Evolutionary conservation across 2,797 vertebrate species (phyloP), one percentile per base, ranked within the genome.

Genomic region (Takifugu rubripes): DNA sequence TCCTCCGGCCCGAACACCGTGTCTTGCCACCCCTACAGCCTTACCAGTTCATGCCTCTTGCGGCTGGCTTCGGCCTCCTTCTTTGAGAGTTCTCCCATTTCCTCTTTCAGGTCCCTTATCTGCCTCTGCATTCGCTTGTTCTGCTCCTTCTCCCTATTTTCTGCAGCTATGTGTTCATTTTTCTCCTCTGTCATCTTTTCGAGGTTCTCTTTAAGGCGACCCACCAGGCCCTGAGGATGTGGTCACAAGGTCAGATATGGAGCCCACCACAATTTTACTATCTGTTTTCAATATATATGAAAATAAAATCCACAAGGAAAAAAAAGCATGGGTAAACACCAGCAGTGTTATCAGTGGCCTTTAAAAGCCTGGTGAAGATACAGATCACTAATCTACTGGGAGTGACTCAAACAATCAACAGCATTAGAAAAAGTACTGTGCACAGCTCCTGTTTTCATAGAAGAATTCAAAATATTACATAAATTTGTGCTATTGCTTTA

Each of bases 41-140:
- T 91, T 85, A 99, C 97, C 94, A 98, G 81, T 62, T 99, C 97
- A 0, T 99, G 97, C 62, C 95, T 98, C 89, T 98, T 99, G 78
- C 96, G 95, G 83, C 94, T 98, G 5, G 97, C 96, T 83, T 99
- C 97, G 0, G 88, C 83, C 81, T 99, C 97, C 82, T 97, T 98
- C 83, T 97, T 97, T 75, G 93, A 92, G 56, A 99, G 86, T 81
- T 99, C 96, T 0, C 87, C 90, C 93, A 93, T 96, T 88, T 99
- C 97, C 81, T 99, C 97, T 83, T 98, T 98, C 74, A 94, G 88
- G 65, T 98, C 96, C 0, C 95, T 92, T 45, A 93, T 93, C 90
- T 98, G 97, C 47, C 97, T 84, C 85, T 96, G 97, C 67, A 95
- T 90, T 40, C 97, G 88, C 77, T 99, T 99, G 82, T 97, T 99